Conservation (phyloP, 2,113 vertebrate species). For the Hydropotes inermis region DNA sequence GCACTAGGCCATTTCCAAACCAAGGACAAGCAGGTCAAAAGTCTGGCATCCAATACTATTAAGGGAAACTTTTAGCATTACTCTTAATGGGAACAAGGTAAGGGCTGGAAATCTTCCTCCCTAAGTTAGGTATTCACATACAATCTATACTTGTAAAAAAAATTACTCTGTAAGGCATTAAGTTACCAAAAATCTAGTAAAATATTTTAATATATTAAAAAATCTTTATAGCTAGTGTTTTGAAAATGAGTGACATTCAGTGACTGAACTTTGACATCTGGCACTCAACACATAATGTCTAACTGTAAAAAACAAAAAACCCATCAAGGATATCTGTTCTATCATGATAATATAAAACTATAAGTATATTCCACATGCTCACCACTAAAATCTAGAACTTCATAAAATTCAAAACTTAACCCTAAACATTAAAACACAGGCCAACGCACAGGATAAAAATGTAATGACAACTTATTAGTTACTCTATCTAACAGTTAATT, state of each 20-base stretch:
- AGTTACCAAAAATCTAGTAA: neutral
- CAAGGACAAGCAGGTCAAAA: constrained; percentile 69
- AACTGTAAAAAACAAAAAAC: neutral
- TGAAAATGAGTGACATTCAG: constrained; percentile 34
- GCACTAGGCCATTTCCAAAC: constrained; percentile 64
- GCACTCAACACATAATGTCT: constrained; percentile 32
- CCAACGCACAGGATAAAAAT: neutral
- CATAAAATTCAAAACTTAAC: constrained; percentile 22
- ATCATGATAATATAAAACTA: neutral
- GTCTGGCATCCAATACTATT: constrained; percentile 51
- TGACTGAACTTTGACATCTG: constrained; percentile 20
- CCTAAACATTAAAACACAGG: neutral
- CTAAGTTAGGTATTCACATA: neutral
- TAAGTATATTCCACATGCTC: neutral
- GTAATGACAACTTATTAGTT: neutral
- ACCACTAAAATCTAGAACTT: neutral
- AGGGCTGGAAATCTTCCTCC: neutral
- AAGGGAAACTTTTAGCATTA: constrained; percentile 50
- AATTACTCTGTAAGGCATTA: neutral
- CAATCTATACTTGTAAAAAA: neutral
- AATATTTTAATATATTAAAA: neutral
- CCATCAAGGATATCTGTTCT: neutral
- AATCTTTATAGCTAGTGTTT: neutral
- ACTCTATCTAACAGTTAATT: neutral
- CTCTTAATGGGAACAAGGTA: constrained; percentile 38